Base-by-base conservation (phyloP, 2,888 invertebrate species). In the Agriopis leucophaearia region DNA sequence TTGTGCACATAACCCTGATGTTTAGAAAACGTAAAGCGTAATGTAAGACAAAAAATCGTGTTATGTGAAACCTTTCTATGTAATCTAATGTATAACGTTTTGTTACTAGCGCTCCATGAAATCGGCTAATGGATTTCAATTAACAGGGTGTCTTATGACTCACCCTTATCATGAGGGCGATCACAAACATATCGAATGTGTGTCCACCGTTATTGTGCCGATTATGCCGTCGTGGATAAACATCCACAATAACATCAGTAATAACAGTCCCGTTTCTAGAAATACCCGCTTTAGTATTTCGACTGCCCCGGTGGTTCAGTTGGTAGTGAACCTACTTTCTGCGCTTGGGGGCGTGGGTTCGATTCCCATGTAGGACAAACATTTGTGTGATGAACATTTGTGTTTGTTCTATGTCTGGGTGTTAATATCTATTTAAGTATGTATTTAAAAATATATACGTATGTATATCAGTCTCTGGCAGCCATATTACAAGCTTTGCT, bases 91-190 rank as follows among this genome's bases (percentile, higher is more conserved):
- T 54, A n/a, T n/a, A n/a, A n/a, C n/a, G 38, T 54, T 12, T 38
- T 0, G 16, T 54, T 16, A 38, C 38, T 15, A 38, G n/a, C 27
- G 6, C 8, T 10, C 10, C 52, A 52, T 10, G 38, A 15, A 52
- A 52, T 55, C 18, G 18, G 18, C 55, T 55, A 55, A 42, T 35
- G 44, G 45, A 45, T 35, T n/a, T 27, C 35, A 15, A 57, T 40
- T 55, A 16, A 42, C 12, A 42, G 42, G 45, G 35, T 57, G 27
- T 45, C 57, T 45, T 15, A 4, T 18, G 55, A 45, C 35, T n/a
- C 35, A 18, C 42, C 18, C 55, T 55, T 16, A 42, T 42, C 40
- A 40, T 55, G 18, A 42, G 15, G 15, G 42, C 1, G 18, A 55
- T 42, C 13, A 18, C 13, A 55, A 42, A 42, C 13, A 55, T 42